Evolutionary conservation across 1,140 invertebrate genomes (phyloP), one percentile per base, ranked within the genome.

Genomic region (Danaus plexippus): DNA sequence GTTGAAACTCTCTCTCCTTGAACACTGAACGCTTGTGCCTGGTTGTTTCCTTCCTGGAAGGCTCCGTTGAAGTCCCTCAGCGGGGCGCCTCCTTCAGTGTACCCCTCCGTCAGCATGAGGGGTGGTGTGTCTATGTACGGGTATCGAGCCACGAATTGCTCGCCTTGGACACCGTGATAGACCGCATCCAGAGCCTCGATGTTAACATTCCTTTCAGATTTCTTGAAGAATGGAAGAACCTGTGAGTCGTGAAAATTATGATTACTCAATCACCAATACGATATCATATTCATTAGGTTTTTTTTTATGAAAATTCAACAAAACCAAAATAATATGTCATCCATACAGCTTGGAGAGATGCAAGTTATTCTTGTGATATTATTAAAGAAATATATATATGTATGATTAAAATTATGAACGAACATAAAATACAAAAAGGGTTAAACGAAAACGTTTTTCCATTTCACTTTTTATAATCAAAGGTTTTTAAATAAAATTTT

Each of bases 191-290:
- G 61, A 5, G 64, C 73, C 56, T 85, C 75, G 7, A 78, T 59
- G 53, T 83, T 90, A 47, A 91, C 74, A 67, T 91, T 91, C 57
- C 92, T 90, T 78, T 95, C 91, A 0, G 92, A 91, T 74, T 95
- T 95, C 64, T 90, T 91, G 71, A 96, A 96, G 69, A 94, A 96
- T 0, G 92, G 92, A 4, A 95, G 80, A 0, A 95, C 90, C 82
- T 87, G 61, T 32, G 11, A 52, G 52, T 15, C 15, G 15, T 50
- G 49, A 51, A 50, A 49, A 51, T 43, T 11, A 40, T 40, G 10
- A 13, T 48, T 8, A 10, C 18, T 11, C 0, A 11, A 40, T 11
- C 1, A 12, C n/a, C 1, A 11, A 46, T n/a, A 18, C 9, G 11
- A 0, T 45, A 9, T 52, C 41, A 1, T 42, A 11, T 8, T 41